Percentiles rank a stretch among this genome's conserved stretches.
phyloP scores from a whole-genome alignment of 2,113 vertebrate genomes.

The Centropristis striata region DNA sequence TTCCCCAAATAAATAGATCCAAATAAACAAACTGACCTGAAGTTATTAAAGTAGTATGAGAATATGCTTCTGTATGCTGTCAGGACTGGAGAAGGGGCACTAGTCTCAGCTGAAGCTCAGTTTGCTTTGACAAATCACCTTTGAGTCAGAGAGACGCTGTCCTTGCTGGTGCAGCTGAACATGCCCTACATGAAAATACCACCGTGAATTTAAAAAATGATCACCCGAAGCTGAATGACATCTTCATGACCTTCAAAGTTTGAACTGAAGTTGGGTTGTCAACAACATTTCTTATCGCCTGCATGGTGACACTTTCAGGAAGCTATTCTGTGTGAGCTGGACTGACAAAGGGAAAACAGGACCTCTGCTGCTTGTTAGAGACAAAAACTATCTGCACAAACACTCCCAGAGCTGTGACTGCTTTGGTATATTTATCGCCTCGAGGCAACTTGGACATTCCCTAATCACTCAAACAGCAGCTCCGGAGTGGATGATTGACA shows the following conservation, averaged over 20 bases:
- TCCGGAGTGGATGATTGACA: constrained; percentile 54
- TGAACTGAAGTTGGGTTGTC: constrained; percentile 9
- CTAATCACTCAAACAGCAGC: constrained; percentile 57
- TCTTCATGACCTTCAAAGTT: constrained; percentile 47
- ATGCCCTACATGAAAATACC: constrained; percentile 49
- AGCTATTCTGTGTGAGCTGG: constrained; percentile 5
- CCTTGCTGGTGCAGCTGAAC: constrained; percentile 24
- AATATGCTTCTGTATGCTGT: constrained; percentile 1
- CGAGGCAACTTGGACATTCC: constrained; percentile 42
- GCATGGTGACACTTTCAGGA: constrained; percentile 18
- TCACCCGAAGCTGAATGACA: background rate
- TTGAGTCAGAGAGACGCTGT: constrained; percentile 16
- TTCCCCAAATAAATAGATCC: constrained; percentile 33
- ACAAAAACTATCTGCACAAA: constrained; percentile 35
- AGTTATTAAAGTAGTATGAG: constrained; percentile 6
- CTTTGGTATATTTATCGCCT: constrained; percentile 44
- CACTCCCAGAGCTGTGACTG: constrained; percentile 11
- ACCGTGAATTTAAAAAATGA: constrained; percentile 6
- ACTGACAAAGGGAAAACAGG: constrained; percentile 37
- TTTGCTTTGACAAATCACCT: constrained; percentile 61
- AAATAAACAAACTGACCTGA: constrained; percentile 24
- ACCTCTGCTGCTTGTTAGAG: constrained; percentile 33
- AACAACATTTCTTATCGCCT: constrained; percentile 22
- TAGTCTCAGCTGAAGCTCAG: constrained; percentile 31
- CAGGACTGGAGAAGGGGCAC: constrained; percentile 8